Percentiles rank a stretch among this genome's conserved stretches.
phyloP scores from a whole-genome alignment of 2,888 invertebrate species.

The Latrodectus hesperus region DNA sequence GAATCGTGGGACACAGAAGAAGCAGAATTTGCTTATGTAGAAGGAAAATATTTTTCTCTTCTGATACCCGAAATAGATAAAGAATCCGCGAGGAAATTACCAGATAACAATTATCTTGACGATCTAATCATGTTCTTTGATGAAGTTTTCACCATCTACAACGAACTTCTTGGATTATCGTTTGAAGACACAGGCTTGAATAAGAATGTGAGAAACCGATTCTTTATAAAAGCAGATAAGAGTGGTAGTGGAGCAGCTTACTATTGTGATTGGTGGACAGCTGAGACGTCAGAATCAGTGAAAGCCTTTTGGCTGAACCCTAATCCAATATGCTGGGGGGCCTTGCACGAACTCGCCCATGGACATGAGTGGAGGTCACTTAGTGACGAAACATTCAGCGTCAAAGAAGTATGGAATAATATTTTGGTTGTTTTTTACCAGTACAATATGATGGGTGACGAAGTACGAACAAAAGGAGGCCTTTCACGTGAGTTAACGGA shows the following conservation, averaged over 20 bases:
- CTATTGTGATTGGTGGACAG: background rate
- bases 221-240: background rate
- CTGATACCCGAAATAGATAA: background rate
- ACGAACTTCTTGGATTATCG: background rate
- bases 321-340: background rate
- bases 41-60: background rate
- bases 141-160: background rate
- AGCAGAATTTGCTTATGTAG: background rate
- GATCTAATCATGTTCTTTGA: background rate
- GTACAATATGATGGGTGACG: background rate
- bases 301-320: background rate
- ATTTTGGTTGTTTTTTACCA: slow-evolving; percentile 1
- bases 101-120: background rate
- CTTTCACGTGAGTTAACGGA: background rate
- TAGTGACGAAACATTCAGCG: background rate
- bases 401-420: background rate
- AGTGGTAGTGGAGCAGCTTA: background rate
- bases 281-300: background rate
- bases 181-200: background rate
- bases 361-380: background rate
- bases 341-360: background rate
- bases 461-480: background rate
- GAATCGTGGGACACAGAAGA: background rate
- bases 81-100: background rate
- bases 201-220: background rate